Conservation (phyloP, 2,797 vertebrate species). For the Notoglanidium macrostoma region DNA sequence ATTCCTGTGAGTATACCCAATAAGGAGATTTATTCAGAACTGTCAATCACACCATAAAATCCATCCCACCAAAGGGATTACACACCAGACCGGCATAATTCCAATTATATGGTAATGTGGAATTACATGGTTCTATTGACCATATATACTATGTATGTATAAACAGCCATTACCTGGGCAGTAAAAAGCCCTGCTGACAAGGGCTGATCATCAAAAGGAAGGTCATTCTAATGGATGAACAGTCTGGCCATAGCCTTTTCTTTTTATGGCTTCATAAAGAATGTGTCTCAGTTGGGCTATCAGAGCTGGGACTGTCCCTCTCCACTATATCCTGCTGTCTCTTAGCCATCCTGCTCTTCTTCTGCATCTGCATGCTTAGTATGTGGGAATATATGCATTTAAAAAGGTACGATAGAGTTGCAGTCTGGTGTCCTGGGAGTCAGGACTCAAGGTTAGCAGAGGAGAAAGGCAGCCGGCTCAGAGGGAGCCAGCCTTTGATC, state of each 20-base stretch:
- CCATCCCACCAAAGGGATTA: constrained; percentile 60
- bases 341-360: constrained; percentile 25
- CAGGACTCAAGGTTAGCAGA: constrained; percentile 56
- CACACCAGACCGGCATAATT: constrained; percentile 49
- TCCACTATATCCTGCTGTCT: constrained; percentile 30
- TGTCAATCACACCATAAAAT: constrained; percentile 71
- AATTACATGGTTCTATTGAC: constrained; percentile 56
- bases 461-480: constrained; percentile 3
- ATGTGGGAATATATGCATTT: constrained; percentile 6
- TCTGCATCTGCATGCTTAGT: constrained; percentile 21
- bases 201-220: constrained; percentile 71
- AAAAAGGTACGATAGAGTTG: constrained; percentile 1
- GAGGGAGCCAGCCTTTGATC: constrained; percentile 57
- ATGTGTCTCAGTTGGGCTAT: constrained; percentile 68
- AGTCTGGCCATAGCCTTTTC: constrained; percentile 62
- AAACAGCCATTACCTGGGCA: constrained; percentile 72
- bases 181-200: constrained; percentile 65
- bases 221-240: constrained; percentile 71
- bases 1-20: constrained; percentile 73
- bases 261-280: constrained; percentile 77
- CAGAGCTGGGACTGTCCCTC: constrained; percentile 40
- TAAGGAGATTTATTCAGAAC: constrained; percentile 72
- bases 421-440: constrained; percentile 32
- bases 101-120: constrained; percentile 66
- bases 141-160: constrained; percentile 66